These are phyloP conservation scores for Danio jaintianensis DNA, from an alignment of 2,797 vertebrate species.

Conservation along the genomic window DNA sequence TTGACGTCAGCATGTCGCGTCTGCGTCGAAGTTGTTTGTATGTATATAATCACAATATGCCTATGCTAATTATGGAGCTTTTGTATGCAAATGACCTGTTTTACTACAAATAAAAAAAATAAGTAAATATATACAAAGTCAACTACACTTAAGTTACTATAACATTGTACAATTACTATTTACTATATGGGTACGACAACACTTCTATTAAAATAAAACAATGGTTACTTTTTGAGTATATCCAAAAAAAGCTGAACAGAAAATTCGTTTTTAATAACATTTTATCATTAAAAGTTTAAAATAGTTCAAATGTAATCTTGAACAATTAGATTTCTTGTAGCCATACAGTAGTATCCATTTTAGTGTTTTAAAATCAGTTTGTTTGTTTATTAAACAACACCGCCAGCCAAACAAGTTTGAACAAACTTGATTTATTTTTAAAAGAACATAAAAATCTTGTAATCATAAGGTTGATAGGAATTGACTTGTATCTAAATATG, in stretches of 20 bases:
- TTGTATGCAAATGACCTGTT: too few relatives aligned
- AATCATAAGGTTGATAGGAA: too few relatives aligned
- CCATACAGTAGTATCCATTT: constrained; percentile 64
- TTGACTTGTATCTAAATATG: constrained; percentile 5
- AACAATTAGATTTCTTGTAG: too few relatives aligned
- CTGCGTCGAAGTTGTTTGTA: not conserved
- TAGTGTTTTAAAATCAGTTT: too few relatives aligned
- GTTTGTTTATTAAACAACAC: constrained; percentile 54
- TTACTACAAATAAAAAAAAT: too few relatives aligned
- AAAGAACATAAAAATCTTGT: not conserved
- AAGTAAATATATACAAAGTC: too few relatives aligned
- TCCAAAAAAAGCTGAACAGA: constrained; percentile 67
- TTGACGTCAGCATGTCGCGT: constrained; percentile 37
- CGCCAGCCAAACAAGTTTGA: not conserved
- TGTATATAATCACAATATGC: not conserved
- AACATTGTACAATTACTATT: too few relatives aligned
- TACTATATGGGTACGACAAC: too few relatives aligned
- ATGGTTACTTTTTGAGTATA: too few relatives aligned
- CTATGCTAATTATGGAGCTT: too few relatives aligned
- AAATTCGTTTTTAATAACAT: constrained; percentile 62
- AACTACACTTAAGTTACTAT: too few relatives aligned
- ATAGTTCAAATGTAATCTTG: not conserved
- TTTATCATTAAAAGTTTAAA: constrained; percentile 58
- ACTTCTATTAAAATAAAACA: too few relatives aligned
- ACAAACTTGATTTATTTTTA: not conserved